Base-by-base conservation (phyloP, 2,113 vertebrate species). In the Corythaixoides concolor region DNA sequence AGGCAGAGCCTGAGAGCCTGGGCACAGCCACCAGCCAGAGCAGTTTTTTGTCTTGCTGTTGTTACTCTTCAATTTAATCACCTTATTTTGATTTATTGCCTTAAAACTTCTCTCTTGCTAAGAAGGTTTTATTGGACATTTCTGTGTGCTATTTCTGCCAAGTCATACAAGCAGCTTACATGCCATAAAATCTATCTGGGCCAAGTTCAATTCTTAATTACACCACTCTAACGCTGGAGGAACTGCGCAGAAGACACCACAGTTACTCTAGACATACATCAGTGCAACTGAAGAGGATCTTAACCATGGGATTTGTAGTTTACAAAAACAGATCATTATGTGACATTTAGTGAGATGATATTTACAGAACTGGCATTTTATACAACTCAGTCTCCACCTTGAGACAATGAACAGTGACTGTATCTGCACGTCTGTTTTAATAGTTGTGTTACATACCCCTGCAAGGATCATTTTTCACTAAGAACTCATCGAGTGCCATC, bases 401-500 rank as follows among this genome's bases (percentile, higher is more conserved):
- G 49, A 73, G 68, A 96, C 90, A 90, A 83, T 75, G 89, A 82
- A 81, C 6, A 37, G 35, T 88, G 84, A 91, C 53, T 72, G 74
- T n/a, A 28, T 47, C 69, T 72, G 32, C 66, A 41, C 4, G 28
- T 75, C 70, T 30, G 50, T 75, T 85, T 91, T 64, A 67, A 80
- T 58, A 39, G 20, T 33, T 66, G 84, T 93, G 93, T 94, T 95
- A 96, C 97, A 95, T 98, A 99, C 99, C 99, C 98, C 99, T 98
- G 97, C 99, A 99, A 22, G 99, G 99, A 97, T 99, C 99, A 9
- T 99, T 99, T 98, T 99, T 99, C 97, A 99, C 99, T 74, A 99
- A 97, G 97, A 99, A 99, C 97, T 99, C 99, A 91, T 99, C 99
- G 8, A 99, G 98, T 6, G 99, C 99, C 99, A 99, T 99, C 99